Conservation (phyloP, 2,113 vertebrate genomes). For the Neolamprologus toae region DNA sequence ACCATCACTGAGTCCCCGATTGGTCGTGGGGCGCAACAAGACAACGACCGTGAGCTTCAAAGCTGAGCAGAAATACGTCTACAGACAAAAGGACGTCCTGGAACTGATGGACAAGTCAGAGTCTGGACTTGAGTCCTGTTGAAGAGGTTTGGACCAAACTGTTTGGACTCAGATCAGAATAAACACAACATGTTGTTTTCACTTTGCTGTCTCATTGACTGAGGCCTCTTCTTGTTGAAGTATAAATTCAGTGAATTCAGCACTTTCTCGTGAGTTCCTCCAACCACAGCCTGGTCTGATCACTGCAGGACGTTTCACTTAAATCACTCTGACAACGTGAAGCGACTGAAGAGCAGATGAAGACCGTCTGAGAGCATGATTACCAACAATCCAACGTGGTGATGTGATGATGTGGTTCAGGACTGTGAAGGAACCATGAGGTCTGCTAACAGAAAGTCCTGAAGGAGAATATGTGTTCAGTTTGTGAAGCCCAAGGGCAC, state of each 20-base stretch:
- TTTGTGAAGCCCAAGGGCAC: not conserved
- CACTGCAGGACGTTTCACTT: not conserved
- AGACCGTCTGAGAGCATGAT: not conserved
- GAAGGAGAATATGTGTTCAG: not conserved
- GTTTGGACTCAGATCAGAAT: not conserved
- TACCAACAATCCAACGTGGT: accelerated
- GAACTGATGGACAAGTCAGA: not conserved
- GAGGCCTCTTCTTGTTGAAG: accelerated
- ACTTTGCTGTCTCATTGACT: accelerated
- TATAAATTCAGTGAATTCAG: accelerated
- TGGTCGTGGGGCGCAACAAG: accelerated
- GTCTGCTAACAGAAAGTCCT: not conserved
- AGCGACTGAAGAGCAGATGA: not conserved
- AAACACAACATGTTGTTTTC: not conserved
- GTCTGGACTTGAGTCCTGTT: not conserved
- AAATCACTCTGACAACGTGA: accelerated
- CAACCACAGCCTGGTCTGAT: not conserved
- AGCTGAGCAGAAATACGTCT: accelerated
- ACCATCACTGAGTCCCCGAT: accelerated
- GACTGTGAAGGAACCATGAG: accelerated
- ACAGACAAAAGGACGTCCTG: accelerated
- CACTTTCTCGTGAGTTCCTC: accelerated
- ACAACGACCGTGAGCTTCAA: accelerated
- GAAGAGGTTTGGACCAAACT: not conserved
- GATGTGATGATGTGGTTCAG: not conserved